Percentiles rank a stretch among this genome's conserved stretches.
These are phyloP conservation scores for Crocallis elinguaria DNA, from an alignment of 2,888 invertebrate species.

Conservation along the genomic window DNA sequence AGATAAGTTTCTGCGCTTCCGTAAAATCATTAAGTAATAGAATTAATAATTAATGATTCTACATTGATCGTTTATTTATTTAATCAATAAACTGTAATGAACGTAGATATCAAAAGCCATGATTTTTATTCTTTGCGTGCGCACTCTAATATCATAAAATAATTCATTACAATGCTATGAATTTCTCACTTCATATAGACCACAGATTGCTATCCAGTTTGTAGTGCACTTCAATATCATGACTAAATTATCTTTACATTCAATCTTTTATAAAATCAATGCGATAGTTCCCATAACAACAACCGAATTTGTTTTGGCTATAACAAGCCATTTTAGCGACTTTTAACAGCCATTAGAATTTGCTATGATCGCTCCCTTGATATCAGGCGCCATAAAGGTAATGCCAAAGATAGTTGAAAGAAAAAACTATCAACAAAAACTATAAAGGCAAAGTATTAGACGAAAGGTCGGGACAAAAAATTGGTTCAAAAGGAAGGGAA, in stretches of 20 bases:
- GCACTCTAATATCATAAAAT: no score
- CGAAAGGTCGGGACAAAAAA: slow-evolving; percentile 76
- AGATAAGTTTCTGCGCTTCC: no score
- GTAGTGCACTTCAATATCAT: no score
- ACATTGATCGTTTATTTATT: no score
- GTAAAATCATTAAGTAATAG: no score
- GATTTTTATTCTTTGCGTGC: no score
- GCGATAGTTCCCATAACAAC: slow-evolving; percentile 42
- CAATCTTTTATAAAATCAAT: slow-evolving; percentile 18
- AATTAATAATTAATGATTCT: no score
- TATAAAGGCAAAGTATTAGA: slow-evolving; percentile 69
- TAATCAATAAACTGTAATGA: no score
- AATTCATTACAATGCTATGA: no score
- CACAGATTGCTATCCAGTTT: no score
- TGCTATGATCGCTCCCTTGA: slow-evolving; percentile 72
- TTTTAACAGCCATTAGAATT: slow-evolving; percentile 77
- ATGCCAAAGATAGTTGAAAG: slow-evolving; percentile 77
- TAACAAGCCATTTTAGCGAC: slow-evolving; percentile 59
- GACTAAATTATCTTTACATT: slow-evolving; percentile 29
- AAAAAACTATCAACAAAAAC: slow-evolving; percentile 80
- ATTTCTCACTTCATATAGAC: no score
- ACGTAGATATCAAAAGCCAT: no score
- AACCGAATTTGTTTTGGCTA: slow-evolving; percentile 72
- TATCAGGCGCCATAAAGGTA: slow-evolving; percentile 76
- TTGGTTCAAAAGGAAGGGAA: slow-evolving; percentile 59